These are phyloP conservation scores for Chrysaora quinquecirrha DNA, from an alignment of 30 jellyfish, hydroid and myxozoan genomes.

Conservation along the genomic window DNA sequence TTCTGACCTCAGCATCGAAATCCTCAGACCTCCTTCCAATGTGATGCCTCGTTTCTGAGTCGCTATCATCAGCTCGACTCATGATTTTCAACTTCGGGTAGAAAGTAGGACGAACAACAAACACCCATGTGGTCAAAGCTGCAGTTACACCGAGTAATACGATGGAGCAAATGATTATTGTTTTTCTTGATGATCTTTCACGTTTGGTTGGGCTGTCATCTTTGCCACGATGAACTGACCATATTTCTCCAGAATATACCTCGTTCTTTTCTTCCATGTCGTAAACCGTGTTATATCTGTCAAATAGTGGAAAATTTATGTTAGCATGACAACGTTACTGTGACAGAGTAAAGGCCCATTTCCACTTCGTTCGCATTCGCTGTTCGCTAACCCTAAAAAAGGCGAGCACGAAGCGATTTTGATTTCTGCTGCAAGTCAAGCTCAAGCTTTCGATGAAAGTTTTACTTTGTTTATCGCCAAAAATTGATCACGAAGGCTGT, in stretches of 20 bases:
- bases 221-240: constrained; percentile 50
- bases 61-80: constrained; percentile 35
- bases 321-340: no score
- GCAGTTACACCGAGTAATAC: constrained; percentile 74
- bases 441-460: no score
- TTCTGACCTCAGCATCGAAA: constrained; percentile 46
- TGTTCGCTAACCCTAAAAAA: no score
- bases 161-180: constrained; percentile 79
- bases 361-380: no score
- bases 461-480: no score
- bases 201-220: background rate
- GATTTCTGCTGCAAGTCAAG: no score
- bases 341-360: no score
- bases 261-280: background rate
- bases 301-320: no score
- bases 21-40: constrained; percentile 48
- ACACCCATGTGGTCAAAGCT: constrained; percentile 87
- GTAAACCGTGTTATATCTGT: no score
- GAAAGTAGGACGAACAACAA: constrained; percentile 85
- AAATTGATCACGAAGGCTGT: no score
- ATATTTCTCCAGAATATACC: constrained; percentile 2
- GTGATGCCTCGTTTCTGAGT: constrained; percentile 25
- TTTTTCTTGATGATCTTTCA: constrained; percentile 55
- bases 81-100: constrained; percentile 72
- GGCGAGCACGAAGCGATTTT: no score